A percentile compares a stretch with the other conserved stretches of the same genome.
Conservation (phyloP, 2,113 vertebrate genomes). For the Malurus elegans region DNA sequence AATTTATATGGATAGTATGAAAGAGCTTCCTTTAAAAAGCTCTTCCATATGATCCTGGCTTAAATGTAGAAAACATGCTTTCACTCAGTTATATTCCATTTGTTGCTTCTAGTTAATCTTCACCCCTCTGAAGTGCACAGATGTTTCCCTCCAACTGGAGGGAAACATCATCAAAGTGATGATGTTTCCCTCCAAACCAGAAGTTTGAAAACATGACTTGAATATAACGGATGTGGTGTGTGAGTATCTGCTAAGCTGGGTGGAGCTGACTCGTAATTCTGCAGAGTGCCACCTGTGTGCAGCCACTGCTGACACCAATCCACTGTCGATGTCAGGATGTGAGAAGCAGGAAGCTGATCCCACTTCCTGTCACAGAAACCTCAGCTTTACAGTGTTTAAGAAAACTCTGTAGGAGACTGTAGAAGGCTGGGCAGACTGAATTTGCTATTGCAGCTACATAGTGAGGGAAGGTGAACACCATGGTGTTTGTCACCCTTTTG, state of each 20-base stretch:
- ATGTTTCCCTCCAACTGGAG: background rate
- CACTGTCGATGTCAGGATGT: background rate
- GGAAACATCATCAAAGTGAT: background rate
- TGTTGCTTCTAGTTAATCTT: background rate
- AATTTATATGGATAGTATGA: background rate
- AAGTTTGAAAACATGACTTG: background rate
- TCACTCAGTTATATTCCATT: background rate
- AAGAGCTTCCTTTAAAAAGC: background rate
- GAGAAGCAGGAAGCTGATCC: background rate
- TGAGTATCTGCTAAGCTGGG: background rate
- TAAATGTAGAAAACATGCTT: background rate
- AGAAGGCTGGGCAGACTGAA: background rate
- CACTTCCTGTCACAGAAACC: background rate
- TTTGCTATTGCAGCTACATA: background rate
- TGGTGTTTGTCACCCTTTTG: background rate
- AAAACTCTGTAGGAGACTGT: background rate
- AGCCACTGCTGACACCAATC: accelerated
- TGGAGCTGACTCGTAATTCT: background rate
- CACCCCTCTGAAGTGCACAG: background rate
- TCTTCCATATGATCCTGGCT: background rate
- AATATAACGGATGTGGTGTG: background rate
- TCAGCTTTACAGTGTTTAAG: background rate
- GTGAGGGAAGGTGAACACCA: background rate
- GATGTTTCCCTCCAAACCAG: background rate
- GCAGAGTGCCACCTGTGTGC: background rate